A percentile compares a stretch with the other conserved stretches of the same genome.
phyloP scores from a whole-genome alignment of 2,888 invertebrate genomes.

The Polyommatus icarus region DNA sequence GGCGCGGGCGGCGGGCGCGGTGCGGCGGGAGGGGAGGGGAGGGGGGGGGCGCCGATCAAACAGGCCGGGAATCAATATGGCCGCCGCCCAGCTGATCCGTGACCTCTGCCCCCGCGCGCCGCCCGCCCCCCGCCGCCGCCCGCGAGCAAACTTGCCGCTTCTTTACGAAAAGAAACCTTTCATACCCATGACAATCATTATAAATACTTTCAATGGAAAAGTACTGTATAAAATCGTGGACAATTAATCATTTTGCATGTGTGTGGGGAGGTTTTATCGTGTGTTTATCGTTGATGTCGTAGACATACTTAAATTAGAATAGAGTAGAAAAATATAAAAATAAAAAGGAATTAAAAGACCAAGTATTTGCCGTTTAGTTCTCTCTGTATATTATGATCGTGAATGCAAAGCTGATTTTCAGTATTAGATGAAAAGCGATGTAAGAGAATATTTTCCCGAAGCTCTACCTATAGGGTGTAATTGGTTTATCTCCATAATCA shows the following conservation, averaged over 20 bases:
- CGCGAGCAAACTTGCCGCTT: slow-evolving; percentile 61
- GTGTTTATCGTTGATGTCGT: not conserved
- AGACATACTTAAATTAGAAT: not conserved
- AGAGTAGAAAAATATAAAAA: not conserved
- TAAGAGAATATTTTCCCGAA: not conserved
- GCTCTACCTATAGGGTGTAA: not conserved
- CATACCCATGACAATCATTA: slow-evolving; percentile 34
- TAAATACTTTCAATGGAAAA: slow-evolving; percentile 25
- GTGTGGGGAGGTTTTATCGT: not conserved
- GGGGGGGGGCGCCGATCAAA: slow-evolving; percentile 75
- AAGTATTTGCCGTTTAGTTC: too few relatives aligned
- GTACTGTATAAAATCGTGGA: not conserved
- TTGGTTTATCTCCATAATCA: slow-evolving; percentile 5
- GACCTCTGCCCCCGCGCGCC: slow-evolving; percentile 69
- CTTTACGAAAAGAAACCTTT: slow-evolving; percentile 52
- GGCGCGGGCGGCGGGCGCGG: slow-evolving; percentile 61
- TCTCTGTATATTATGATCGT: too few relatives aligned
- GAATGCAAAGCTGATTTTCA: not conserved
- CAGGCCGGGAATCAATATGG: slow-evolving; percentile 80
- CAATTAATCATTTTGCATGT: not conserved
- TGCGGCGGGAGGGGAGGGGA: slow-evolving; percentile 48
- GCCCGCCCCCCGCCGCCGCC: slow-evolving; percentile 40
- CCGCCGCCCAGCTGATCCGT: slow-evolving; percentile 80
- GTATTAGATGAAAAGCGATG: not conserved
- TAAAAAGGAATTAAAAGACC: too few relatives aligned